Evolutionary conservation across 1,140 invertebrate species (phyloP).

Genomic region (Drosophila teissieri): DNA sequence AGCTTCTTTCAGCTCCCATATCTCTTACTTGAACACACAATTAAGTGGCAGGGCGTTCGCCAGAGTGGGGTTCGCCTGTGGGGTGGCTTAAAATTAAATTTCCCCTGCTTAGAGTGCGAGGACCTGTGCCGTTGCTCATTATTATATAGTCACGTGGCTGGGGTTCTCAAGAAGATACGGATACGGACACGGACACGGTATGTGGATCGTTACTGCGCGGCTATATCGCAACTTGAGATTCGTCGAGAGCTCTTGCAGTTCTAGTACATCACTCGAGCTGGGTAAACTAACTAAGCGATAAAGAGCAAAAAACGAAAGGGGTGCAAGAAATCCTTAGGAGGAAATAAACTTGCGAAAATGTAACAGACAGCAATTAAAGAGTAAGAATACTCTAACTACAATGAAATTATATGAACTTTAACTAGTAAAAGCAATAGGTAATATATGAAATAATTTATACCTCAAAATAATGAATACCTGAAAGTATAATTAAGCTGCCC

Average conservation of each 20-base stretch:
- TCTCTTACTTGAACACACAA: conserved; percentile 81
- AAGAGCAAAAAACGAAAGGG: conserved; percentile 20
- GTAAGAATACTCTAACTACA: not conserved
- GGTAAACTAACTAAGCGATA: conserved; percentile 41
- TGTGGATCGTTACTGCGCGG: conserved; percentile 65
- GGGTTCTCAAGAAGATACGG: not conserved
- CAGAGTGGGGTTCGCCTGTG: conserved; percentile 12
- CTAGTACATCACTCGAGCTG: conserved; percentile 43
- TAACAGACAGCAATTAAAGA: not conserved
- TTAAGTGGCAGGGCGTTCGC: conserved; percentile 56
- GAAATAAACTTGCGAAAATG: not conserved
- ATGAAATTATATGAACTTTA: not conserved
- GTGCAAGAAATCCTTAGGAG: conserved; percentile 3
- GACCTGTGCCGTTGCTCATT: conserved; percentile 58
- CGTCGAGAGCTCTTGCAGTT: conserved; percentile 42
- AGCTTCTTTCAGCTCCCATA: conserved; percentile 74
- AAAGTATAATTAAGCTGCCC: not conserved
- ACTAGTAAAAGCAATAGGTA: too few relatives aligned
- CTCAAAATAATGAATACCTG: too few relatives aligned
- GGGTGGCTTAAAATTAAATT: conserved; percentile 74
- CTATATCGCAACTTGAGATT: conserved; percentile 71
- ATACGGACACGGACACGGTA: conserved; percentile 9
- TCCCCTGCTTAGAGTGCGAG: conserved; percentile 65
- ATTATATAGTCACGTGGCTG: conserved; percentile 62
- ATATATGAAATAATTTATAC: too few relatives aligned